Evolutionary conservation across 1,140 invertebrate species (phyloP).

Genomic region (Daktulosphaira vitifoliae): DNA sequence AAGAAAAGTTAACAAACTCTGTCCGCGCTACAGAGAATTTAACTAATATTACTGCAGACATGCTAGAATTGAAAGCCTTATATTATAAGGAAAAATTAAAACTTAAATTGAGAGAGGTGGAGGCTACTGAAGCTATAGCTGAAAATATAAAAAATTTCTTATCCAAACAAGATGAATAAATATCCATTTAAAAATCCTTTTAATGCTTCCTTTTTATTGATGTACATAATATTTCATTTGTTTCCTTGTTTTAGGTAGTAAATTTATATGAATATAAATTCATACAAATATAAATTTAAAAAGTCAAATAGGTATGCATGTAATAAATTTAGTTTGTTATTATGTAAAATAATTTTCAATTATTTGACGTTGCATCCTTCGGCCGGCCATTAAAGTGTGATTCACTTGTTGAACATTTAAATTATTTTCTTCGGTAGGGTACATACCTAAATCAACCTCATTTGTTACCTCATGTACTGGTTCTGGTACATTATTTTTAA

Average conservation of each 20-base stretch:
- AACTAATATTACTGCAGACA: neutral
- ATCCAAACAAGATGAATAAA: neutral
- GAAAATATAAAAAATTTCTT: neutral
- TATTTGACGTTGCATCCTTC: neutral
- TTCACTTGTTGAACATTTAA: neutral
- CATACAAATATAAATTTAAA: neutral
- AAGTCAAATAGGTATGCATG: neutral
- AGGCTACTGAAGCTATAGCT: neutral
- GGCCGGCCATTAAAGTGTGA: neutral
- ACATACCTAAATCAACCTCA: neutral
- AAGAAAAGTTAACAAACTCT: neutral
- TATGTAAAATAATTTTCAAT: neutral
- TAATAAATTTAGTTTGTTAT: neutral
- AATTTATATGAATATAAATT: neutral
- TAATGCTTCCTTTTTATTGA: too few species aligned
- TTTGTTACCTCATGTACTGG: neutral
- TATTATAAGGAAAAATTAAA: constrained; percentile 3
- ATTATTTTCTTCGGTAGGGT: neutral
- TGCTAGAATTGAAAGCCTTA: neutral
- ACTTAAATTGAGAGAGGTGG: neutral
- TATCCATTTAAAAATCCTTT: neutral
- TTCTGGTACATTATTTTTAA: too few species aligned
- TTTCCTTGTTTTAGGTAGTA: too few species aligned
- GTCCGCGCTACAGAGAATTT: neutral
- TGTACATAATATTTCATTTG: too few species aligned